Conservation (phyloP, 2,888 invertebrate species). For the Sepioteuthis lessoniana region DNA sequence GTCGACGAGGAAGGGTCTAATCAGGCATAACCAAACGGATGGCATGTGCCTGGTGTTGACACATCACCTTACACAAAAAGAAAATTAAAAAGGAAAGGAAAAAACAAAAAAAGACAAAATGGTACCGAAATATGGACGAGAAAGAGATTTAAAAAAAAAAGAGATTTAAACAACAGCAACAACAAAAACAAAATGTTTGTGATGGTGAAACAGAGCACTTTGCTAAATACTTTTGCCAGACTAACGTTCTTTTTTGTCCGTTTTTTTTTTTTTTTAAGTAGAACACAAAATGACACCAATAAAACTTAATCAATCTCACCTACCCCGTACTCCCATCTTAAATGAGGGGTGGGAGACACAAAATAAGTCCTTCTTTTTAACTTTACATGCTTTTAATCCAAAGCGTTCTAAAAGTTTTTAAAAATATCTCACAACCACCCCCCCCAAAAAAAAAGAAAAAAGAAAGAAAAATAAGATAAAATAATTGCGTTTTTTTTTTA, state of each 20-base stretch:
- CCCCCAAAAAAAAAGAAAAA: too few relatives aligned
- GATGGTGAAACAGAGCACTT: neutral
- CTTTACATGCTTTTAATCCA: slow-evolving; percentile 1
- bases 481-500: neutral
- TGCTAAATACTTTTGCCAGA: neutral
- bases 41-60: neutral
- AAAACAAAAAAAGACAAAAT: neutral
- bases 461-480: too few relatives aligned
- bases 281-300: neutral
- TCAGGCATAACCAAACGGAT: neutral
- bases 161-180: neutral
- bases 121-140: neutral
- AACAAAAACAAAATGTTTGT: neutral
- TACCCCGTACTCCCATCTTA: neutral
- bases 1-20: neutral
- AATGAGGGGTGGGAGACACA: neutral
- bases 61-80: neutral
- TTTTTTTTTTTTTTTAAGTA: neutral
- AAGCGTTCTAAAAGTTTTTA: neutral
- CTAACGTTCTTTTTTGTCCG: neutral
- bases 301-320: neutral
- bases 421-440: too few relatives aligned
- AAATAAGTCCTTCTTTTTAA: neutral
- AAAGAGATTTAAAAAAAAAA: neutral
- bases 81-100: neutral